Percentiles rank a stretch among this genome's conserved stretches.
Conservation (phyloP, 1,140 invertebrate genomes). For the Drosophila mauritiana region DNA sequence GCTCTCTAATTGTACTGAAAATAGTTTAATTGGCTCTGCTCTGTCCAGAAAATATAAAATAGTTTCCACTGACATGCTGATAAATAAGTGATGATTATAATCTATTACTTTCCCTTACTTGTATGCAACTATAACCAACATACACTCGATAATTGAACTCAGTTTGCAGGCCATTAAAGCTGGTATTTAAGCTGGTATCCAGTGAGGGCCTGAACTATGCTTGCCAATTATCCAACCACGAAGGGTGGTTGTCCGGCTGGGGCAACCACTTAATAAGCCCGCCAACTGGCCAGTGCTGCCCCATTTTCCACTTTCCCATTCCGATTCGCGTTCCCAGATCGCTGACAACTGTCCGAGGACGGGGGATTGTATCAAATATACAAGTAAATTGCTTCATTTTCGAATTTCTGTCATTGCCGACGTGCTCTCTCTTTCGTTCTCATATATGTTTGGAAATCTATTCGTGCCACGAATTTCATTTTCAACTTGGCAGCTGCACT, state of each 20-base stretch:
- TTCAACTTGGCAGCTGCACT: conserved; percentile 77
- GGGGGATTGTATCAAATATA: conserved; percentile 67
- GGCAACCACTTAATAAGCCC: conserved; percentile 51
- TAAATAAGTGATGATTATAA: no score
- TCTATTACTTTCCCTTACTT: neutral
- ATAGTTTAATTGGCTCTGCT: no score
- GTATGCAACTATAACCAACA: neutral
- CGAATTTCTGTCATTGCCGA: conserved; percentile 79
- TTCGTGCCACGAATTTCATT: conserved; percentile 82
- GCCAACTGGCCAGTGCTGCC: conserved; percentile 47
- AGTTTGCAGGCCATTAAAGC: conserved; percentile 39
- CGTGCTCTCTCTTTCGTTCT: conserved; percentile 31
- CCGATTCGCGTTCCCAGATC: conserved; percentile 7
- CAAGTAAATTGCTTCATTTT: conserved; percentile 82
- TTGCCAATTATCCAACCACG: conserved; percentile 49
- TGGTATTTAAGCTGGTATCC: conserved; percentile 14
- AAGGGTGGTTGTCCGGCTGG: conserved; percentile 32
- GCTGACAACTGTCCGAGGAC: conserved; percentile 64
- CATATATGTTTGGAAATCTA: conserved; percentile 74
- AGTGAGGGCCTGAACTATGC: conserved; percentile 24
- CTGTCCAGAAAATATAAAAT: no score
- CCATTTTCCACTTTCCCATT: conserved; percentile 10
- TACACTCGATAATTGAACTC: conserved; percentile 21
- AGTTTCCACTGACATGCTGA: no score
- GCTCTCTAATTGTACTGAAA: no score